Conservation (phyloP, 2,888 invertebrate species). For the Andrena fulva region DNA sequence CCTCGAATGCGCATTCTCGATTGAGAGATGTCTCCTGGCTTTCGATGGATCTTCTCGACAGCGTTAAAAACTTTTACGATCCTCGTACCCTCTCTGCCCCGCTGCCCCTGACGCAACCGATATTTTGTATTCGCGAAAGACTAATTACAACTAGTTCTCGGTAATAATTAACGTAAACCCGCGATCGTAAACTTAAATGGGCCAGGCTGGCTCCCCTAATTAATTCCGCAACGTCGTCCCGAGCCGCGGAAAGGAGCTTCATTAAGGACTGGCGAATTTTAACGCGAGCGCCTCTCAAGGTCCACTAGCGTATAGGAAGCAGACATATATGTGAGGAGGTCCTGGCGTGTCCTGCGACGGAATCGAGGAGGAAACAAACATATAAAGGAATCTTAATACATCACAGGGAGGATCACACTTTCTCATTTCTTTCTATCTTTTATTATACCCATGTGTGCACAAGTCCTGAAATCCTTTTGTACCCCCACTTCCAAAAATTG, state of each 20-base stretch:
- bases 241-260: slow-evolving; percentile 72
- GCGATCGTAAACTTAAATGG: slow-evolving; percentile 75
- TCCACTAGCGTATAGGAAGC: not conserved
- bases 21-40: slow-evolving; percentile 47
- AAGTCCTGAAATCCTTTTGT: too few relatives aligned
- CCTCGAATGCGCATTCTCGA: slow-evolving; percentile 41
- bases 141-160: slow-evolving; percentile 75
- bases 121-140: slow-evolving; percentile 75
- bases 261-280: slow-evolving; percentile 74
- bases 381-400: too few relatives aligned
- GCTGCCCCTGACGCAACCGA: slow-evolving; percentile 57
- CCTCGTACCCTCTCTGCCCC: slow-evolving; percentile 5
- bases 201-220: slow-evolving; percentile 74
- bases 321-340: not conserved
- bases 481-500: too few relatives aligned
- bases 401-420: too few relatives aligned
- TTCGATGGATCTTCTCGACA: slow-evolving; percentile 56
- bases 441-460: too few relatives aligned
- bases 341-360: not conserved
- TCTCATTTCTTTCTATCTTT: too few relatives aligned
- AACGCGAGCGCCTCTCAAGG: slow-evolving; percentile 46
- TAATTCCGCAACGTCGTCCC: slow-evolving; percentile 73
- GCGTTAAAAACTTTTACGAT: slow-evolving; percentile 67
- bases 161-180: slow-evolving; percentile 76
- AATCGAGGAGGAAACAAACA: not conserved